Percentiles rank a stretch among this genome's conserved stretches.
phyloP scores from a whole-genome alignment of 2,888 invertebrate genomes.

The Lucinisca nassula region DNA sequence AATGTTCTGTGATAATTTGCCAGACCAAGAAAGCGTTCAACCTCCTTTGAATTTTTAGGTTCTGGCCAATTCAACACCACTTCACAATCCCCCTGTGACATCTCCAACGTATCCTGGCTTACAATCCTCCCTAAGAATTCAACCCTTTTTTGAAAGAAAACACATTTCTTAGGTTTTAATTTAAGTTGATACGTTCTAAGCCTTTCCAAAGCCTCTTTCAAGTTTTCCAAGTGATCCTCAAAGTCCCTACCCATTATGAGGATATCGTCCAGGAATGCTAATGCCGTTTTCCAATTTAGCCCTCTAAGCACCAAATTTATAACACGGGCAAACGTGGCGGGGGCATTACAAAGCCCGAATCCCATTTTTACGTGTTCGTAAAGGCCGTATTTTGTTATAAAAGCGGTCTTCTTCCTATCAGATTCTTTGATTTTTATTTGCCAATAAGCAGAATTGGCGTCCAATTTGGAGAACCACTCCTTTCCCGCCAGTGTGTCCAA shows the following conservation, averaged over 20 bases:
- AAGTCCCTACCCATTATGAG: background rate
- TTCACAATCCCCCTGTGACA: background rate
- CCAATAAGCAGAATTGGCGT: slow-evolving; percentile 1
- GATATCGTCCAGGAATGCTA: background rate
- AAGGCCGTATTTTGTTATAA: background rate
- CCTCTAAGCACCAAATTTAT: background rate
- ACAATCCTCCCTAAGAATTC: background rate
- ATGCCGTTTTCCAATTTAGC: background rate
- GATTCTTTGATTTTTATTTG: background rate
- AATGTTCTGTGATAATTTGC: slow-evolving; percentile 50
- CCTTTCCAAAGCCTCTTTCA: background rate
- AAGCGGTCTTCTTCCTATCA: background rate
- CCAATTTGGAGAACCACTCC: background rate
- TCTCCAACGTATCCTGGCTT: background rate
- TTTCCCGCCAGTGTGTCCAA: background rate
- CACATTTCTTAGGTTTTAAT: background rate
- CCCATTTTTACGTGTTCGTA: background rate
- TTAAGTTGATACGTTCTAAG: background rate
- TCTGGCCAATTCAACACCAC: no score
- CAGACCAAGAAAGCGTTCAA: slow-evolving; percentile 60
- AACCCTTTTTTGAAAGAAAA: background rate
- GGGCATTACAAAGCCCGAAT: background rate
- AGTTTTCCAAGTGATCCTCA: background rate
- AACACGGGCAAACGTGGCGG: background rate
- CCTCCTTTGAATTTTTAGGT: slow-evolving; percentile 51